phyloP scores from a whole-genome alignment of 2,797 vertebrate species.

The Peromyscus melanophrys region DNA sequence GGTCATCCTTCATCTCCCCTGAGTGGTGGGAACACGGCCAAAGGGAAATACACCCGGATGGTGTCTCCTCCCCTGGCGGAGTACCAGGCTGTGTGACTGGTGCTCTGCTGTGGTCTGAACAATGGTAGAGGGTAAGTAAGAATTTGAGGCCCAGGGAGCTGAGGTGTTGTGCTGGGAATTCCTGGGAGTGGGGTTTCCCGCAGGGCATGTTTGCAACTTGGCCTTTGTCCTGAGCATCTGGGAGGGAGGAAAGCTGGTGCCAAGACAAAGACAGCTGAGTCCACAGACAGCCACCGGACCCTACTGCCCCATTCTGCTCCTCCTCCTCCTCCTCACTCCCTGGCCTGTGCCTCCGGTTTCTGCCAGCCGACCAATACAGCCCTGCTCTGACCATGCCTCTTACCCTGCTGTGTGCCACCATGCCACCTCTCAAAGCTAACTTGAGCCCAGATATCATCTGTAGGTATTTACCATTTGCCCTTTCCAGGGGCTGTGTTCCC shows the following conservation, averaged over 20 bases:
- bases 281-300: not conserved
- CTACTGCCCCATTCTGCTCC: not conserved
- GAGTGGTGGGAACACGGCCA: not conserved
- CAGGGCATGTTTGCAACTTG: not conserved
- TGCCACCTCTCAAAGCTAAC: not conserved
- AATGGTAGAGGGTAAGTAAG: not conserved
- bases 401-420: not conserved
- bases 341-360: not conserved
- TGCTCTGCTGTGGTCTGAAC: not conserved
- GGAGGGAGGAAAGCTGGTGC: not conserved
- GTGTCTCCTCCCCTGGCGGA: not conserved
- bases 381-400: rapidly evolving
- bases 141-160: not conserved
- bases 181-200: not conserved
- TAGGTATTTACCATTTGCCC: not conserved
- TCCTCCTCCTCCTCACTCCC: no score
- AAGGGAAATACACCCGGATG: not conserved
- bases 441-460: not conserved
- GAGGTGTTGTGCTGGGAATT: not conserved
- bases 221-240: not conserved
- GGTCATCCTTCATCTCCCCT: rapidly evolving
- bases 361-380: not conserved
- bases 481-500: not conserved
- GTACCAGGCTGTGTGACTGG: not conserved
- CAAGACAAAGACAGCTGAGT: not conserved